phyloP scores from a whole-genome alignment of 2,888 invertebrate species.

The Lepidochrysops patricia region DNA sequence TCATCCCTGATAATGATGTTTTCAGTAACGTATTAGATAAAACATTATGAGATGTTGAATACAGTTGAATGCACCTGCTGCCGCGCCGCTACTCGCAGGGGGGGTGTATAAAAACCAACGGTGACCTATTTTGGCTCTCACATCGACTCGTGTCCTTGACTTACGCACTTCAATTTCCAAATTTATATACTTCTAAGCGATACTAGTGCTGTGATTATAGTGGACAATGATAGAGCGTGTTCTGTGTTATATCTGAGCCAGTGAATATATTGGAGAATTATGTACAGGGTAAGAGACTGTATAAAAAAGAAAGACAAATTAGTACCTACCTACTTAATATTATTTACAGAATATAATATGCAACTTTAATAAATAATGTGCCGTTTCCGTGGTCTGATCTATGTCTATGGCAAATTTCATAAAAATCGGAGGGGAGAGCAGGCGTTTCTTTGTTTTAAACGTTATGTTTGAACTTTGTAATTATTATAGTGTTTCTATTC shows the following conservation, averaged over 20 bases:
- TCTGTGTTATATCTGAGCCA: constrained; percentile 14
- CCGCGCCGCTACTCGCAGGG: constrained; percentile 20
- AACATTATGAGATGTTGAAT: neutral
- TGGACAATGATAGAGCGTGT: constrained; percentile 16
- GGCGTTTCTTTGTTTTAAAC: too few species aligned
- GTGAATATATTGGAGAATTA: constrained; percentile 15
- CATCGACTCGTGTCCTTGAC: constrained; percentile 31
- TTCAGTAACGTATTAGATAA: neutral
- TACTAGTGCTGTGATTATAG: constrained; percentile 10
- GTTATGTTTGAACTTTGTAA: too few species aligned
- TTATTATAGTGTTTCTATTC: too few species aligned
- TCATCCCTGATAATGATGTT: too few species aligned
- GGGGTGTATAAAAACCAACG: constrained; percentile 52
- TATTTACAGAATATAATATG: too few species aligned
- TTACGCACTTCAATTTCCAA: constrained; percentile 16
- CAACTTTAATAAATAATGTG: too few species aligned
- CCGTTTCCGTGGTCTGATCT: too few species aligned
- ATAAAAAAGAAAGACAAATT: too few species aligned
- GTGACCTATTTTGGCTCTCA: constrained; percentile 64
- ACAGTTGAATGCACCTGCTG: constrained; percentile 1
- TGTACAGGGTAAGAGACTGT: constrained; percentile 24
- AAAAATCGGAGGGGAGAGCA: too few species aligned
- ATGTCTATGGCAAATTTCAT: too few species aligned
- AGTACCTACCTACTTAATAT: too few species aligned
- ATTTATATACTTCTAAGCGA: neutral